These are phyloP conservation scores for Pelvicachromis taeniatus DNA, from an alignment of 2,113 vertebrate species.

Conservation along the genomic window DNA sequence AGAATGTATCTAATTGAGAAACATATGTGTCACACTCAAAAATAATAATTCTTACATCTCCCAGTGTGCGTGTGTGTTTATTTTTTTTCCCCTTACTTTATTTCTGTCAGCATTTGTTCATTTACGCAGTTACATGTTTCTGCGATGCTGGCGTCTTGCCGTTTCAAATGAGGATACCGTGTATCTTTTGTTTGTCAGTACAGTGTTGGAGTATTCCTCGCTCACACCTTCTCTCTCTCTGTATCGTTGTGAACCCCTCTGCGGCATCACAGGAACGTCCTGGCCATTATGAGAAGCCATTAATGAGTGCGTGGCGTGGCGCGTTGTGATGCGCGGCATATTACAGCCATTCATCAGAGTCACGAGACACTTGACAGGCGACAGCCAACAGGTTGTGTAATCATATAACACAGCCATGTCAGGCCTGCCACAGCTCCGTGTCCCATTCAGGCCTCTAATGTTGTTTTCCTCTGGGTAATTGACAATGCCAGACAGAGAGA, in stretches of 20 bases:
- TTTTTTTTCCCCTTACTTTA: neutral
- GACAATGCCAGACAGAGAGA: slow-evolving; percentile 56
- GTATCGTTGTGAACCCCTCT: slow-evolving; percentile 10
- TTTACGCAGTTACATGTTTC: slow-evolving; percentile 35
- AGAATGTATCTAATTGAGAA: slow-evolving; percentile 38
- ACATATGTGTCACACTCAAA: slow-evolving; percentile 43
- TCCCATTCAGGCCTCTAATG: slow-evolving; percentile 71
- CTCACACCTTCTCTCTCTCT: slow-evolving; percentile 16
- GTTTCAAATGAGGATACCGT: slow-evolving; percentile 59
- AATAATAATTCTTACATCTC: slow-evolving; percentile 22
- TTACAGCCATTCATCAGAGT: slow-evolving; percentile 78
- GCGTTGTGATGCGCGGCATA: slow-evolving; percentile 72
- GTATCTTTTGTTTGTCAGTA: slow-evolving; percentile 62
- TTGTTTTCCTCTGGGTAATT: slow-evolving; percentile 68
- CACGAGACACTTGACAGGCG: slow-evolving; percentile 71
- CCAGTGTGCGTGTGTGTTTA: neutral
- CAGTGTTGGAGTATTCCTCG: slow-evolving; percentile 64
- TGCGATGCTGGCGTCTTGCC: slow-evolving; percentile 36
- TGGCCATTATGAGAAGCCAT: slow-evolving; percentile 64
- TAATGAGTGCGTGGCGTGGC: slow-evolving; percentile 71
- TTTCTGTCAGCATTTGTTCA: neutral
- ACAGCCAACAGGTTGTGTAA: slow-evolving; percentile 76
- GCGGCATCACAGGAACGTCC: slow-evolving; percentile 54
- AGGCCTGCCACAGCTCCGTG: slow-evolving; percentile 55
- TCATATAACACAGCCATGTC: slow-evolving; percentile 75